Conservation (phyloP, 2,113 vertebrate genomes). For the Drymodes brunneopygia region DNA sequence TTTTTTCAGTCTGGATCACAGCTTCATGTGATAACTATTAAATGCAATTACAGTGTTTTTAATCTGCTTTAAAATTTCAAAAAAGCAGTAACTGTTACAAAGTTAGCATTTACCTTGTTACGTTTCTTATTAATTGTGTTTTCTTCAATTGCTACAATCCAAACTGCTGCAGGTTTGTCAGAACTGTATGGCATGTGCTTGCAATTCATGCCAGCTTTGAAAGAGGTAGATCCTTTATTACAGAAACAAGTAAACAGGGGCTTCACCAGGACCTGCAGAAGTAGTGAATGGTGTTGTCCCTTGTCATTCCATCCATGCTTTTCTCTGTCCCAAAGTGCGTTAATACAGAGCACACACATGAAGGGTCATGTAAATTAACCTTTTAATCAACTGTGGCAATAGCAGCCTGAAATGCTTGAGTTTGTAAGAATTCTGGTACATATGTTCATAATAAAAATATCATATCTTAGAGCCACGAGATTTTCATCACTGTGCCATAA, state of each 20-base stretch:
- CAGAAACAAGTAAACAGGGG: background rate
- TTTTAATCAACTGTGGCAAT: background rate
- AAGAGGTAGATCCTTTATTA: background rate
- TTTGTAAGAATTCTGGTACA: background rate
- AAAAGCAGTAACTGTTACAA: background rate
- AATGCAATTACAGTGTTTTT: background rate
- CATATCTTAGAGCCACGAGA: background rate
- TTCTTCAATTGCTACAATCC: background rate
- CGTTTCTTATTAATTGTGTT: background rate
- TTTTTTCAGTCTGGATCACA: background rate
- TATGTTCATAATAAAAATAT: background rate
- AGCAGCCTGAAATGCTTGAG: background rate
- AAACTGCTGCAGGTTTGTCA: background rate
- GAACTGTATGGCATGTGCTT: background rate
- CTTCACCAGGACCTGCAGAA: background rate
- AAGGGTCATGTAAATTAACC: background rate
- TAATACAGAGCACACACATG: background rate
- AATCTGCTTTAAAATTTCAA: background rate
- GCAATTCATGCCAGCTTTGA: background rate
- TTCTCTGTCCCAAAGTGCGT: background rate
- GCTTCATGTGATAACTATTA: background rate
- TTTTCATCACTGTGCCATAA: conserved; percentile 1
- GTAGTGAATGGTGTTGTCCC: background rate
- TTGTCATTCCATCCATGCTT: background rate
- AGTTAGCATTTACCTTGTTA: background rate